Evolutionary conservation across 37 sponge, comb jelly and placozoan genomes (phyloP).

Genomic region (Agelas oroides): DNA sequence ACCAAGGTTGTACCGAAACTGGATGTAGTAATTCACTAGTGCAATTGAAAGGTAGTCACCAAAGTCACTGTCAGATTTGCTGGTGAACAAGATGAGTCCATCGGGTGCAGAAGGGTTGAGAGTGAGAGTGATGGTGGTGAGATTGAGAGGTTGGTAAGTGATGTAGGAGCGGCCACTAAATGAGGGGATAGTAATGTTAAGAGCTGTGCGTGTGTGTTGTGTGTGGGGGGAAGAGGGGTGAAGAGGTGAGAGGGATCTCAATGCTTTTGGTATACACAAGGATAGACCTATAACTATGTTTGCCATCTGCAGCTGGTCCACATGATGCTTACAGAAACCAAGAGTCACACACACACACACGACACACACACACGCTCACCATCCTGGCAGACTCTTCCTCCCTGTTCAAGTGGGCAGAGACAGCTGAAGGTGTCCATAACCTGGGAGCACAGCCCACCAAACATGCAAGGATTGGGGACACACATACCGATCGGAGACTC

Average conservation of each 20-base stretch:
- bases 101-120: conserved; percentile 29
- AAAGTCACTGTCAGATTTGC: conserved; percentile 27
- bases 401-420: conserved; percentile 57
- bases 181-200: conserved; percentile 40
- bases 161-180: conserved; percentile 70
- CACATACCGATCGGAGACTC: conserved; percentile 29
- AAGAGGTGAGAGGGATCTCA: too few species aligned
- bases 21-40: conserved; percentile 33
- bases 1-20: conserved; percentile 48
- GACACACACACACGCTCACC: too few species aligned
- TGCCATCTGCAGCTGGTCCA: too few species aligned
- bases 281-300: too few species aligned
- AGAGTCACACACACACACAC: too few species aligned
- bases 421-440: conserved; percentile 43
- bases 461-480: conserved; percentile 61
- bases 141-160: conserved; percentile 23
- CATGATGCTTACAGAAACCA: too few species aligned
- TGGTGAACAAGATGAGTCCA: conserved; percentile 64
- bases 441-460: conserved; percentile 64
- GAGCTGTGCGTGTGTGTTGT: background rate
- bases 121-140: too few species aligned
- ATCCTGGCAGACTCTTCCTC: conserved; percentile 70
- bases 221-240: too few species aligned
- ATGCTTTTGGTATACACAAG: background rate
- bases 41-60: conserved; percentile 51